Percentiles rank a stretch among this genome's conserved stretches.
Evolutionary conservation across 2,797 vertebrate species (phyloP).

Genomic region (Eleutherodactylus coqui): DNA sequence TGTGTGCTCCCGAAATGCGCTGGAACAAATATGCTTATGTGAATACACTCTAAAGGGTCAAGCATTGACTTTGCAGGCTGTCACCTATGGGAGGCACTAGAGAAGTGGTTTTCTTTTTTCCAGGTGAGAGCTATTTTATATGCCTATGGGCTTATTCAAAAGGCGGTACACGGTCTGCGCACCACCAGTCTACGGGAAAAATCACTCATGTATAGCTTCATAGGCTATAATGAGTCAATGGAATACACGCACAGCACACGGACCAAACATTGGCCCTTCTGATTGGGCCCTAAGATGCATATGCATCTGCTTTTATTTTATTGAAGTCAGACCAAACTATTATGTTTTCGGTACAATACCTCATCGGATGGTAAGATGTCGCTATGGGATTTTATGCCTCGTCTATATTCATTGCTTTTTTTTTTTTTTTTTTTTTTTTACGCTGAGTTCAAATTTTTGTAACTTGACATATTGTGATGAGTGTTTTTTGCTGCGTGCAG

Average conservation of each 20-base stretch:
- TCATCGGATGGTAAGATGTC: background rate
- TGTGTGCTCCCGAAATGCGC: no score
- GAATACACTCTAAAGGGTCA: background rate
- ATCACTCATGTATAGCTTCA: no score
- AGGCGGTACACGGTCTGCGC: no score
- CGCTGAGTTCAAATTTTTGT: background rate
- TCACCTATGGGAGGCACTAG: background rate
- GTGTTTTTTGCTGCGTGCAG: background rate
- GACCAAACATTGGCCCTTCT: no score
- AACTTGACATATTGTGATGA: slow-evolving; percentile 21
- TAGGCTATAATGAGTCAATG: no score
- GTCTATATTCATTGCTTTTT: background rate
- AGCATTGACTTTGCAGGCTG: background rate
- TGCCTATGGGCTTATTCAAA: no score
- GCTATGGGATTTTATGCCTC: background rate
- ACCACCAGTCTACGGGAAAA: no score
- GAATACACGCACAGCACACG: no score
- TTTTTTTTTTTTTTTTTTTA: no score
- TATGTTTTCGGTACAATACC: no score
- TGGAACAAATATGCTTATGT: no score
- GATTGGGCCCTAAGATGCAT: background rate
- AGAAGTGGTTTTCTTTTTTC: background rate
- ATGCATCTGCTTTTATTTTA: background rate
- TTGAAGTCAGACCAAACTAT: background rate
- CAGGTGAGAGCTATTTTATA: background rate